Base-by-base conservation (phyloP, 2,888 invertebrate genomes). In the Panorpa germanica region DNA sequence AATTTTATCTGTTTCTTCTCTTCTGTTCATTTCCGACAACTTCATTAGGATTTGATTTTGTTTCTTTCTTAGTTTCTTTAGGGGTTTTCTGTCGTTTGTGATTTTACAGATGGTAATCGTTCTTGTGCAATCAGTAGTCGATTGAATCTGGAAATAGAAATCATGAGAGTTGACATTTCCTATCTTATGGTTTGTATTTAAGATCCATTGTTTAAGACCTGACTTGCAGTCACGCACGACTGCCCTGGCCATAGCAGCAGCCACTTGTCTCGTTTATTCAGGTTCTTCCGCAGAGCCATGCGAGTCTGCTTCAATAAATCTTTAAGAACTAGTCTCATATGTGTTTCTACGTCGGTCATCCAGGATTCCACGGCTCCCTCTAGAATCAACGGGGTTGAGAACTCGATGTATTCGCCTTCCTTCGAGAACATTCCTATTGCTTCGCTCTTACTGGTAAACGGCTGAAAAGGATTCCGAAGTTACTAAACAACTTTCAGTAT, bases 101-200 rank as follows among this genome's bases (percentile, higher is more conserved):
- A 75, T 58, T 50, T 74, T 77, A 46, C 70, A 82, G 45, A 66
- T 76, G 39, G 68, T 65, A 37, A 90, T 61, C 2, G 80, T 75
- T 37, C 78, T 65, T 0, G 80, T 83, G 41, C 83, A 82, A 48
- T 85, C 81, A 2, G 73, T 70, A 1, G 88, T 88, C 88, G 88
- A 90, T 56, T 83, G 82, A 39, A 88, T 85, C 68, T 81, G 44
- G 17, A 42, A 34, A n/a, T n/a, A n/a, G n/a, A n/a, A n/a, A n/a
- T n/a, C n/a, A n/a, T n/a, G n/a, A n/a, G n/a, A n/a, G n/a, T n/a
- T n/a, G n/a, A n/a, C n/a, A n/a, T n/a, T n/a, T n/a, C n/a, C n/a
- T n/a, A n/a, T n/a, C n/a, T n/a, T n/a, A n/a, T n/a, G n/a, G n/a
- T n/a, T n/a, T n/a, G n/a, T n/a, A 9, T 20, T 20, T 20, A 20